Conservation (phyloP, 2,113 vertebrate genomes). For the Paracyprichromis sp. region DNA sequence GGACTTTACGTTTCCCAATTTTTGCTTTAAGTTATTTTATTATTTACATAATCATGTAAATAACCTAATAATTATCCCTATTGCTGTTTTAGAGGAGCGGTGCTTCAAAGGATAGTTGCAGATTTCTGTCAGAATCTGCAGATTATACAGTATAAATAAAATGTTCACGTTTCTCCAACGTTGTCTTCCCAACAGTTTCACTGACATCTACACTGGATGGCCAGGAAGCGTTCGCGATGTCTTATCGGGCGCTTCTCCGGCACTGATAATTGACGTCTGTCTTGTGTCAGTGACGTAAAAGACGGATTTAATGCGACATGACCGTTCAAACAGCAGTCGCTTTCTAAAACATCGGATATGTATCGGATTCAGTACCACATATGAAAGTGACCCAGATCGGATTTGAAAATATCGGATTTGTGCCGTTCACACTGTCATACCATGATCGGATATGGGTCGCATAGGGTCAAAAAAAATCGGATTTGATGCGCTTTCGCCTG, state of each 20-base stretch:
- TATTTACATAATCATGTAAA: not conserved
- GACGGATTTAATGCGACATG: not conserved
- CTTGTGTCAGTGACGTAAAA: not conserved
- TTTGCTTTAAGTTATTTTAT: not conserved
- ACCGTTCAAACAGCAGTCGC: not conserved
- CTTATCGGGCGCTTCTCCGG: not conserved
- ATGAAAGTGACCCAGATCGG: not conserved
- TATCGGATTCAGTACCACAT: not conserved
- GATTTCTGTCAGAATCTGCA: not conserved
- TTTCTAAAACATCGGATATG: not conserved
- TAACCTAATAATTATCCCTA: not conserved
- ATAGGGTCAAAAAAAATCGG: not conserved
- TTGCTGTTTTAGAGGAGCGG: not conserved
- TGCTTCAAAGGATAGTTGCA: not conserved
- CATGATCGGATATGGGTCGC: not conserved
- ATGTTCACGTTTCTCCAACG: not conserved
- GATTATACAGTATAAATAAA: rapidly evolving
- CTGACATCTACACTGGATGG: rapidly evolving
- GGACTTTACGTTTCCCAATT: not conserved
- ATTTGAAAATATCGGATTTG: not conserved
- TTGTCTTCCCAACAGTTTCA: not conserved
- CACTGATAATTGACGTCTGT: rapidly evolving
- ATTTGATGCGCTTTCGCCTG: not conserved
- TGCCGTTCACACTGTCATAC: not conserved
- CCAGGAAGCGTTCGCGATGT: rapidly evolving